Evolutionary conservation across 2,113 vertebrate species (phyloP).

Genomic region (Stictonetta naevosa): DNA sequence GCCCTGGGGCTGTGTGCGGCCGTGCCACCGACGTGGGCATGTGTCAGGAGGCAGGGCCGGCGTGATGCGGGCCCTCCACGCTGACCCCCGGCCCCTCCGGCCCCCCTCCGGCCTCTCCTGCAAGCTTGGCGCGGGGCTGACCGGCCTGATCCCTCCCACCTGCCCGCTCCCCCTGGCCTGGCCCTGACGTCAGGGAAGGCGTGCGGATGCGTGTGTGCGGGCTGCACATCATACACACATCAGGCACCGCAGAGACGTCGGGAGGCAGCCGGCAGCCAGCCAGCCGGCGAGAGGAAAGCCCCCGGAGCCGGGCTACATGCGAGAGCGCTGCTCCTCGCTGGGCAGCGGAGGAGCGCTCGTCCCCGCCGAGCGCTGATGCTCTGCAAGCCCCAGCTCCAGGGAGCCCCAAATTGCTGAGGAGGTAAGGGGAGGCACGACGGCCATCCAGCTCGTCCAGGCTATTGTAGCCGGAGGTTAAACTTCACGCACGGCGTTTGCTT

Average conservation of each 20-base stretch:
- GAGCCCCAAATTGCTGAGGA: neutral
- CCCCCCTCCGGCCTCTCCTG: conserved; percentile 41
- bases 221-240: conserved; percentile 44
- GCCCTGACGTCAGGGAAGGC: conserved; percentile 77
- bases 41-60: neutral
- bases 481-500: neutral
- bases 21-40: neutral
- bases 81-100: neutral
- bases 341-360: neutral
- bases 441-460: neutral
- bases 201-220: conserved; percentile 62
- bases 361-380: neutral
- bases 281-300: neutral
- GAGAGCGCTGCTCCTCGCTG: neutral
- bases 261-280: neutral
- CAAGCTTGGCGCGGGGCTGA: conserved; percentile 66
- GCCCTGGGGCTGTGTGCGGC: rapidly evolving
- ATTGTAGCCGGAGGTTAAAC: neutral
- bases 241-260: conserved; percentile 19
- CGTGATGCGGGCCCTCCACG: neutral
- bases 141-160: conserved; percentile 69
- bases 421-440: conserved; percentile 34
- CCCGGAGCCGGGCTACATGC: neutral
- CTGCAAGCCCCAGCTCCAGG: neutral
- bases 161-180: conserved; percentile 44